These are phyloP conservation scores for Cyclopterus lumpus DNA, from an alignment of 2,797 vertebrate species.

Conservation along the genomic window DNA sequence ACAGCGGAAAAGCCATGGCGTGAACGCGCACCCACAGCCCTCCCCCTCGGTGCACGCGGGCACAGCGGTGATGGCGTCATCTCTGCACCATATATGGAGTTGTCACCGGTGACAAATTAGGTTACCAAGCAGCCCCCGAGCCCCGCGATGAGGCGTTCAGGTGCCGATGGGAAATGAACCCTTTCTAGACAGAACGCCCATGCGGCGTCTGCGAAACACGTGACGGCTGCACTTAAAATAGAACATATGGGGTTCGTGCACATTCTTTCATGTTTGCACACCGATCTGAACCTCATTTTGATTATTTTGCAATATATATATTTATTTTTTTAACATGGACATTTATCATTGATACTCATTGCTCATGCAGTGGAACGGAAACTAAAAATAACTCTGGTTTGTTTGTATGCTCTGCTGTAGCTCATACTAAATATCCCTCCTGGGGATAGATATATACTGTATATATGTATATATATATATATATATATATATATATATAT, in stretches of 20 bases:
- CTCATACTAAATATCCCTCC: too few relatives aligned
- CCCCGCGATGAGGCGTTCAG: constrained; percentile 25
- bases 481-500: too few relatives aligned
- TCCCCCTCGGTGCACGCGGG: not conserved
- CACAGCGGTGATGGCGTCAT: constrained; percentile 67
- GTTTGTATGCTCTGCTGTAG: too few relatives aligned
- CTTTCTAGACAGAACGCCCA: not conserved
- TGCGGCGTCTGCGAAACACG: too few relatives aligned
- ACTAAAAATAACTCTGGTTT: too few relatives aligned
- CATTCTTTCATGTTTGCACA: not conserved
- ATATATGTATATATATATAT: not conserved
- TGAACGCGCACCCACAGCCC: constrained; percentile 58
- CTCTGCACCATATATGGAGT: constrained; percentile 77
- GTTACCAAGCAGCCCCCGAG: constrained; percentile 59
- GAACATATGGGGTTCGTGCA: not conserved
- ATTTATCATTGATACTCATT: not conserved
- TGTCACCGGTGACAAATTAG: constrained; percentile 67
- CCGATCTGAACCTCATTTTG: not conserved
- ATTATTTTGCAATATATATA: not conserved
- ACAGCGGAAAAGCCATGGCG: constrained; percentile 82
- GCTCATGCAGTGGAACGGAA: not conserved
- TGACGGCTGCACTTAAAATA: too few relatives aligned
- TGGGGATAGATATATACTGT: not conserved
- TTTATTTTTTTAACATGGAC: not conserved
- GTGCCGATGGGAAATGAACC: not conserved